Base-by-base conservation (phyloP, 2,797 vertebrate species). In the Onychomys leucogaster region DNA sequence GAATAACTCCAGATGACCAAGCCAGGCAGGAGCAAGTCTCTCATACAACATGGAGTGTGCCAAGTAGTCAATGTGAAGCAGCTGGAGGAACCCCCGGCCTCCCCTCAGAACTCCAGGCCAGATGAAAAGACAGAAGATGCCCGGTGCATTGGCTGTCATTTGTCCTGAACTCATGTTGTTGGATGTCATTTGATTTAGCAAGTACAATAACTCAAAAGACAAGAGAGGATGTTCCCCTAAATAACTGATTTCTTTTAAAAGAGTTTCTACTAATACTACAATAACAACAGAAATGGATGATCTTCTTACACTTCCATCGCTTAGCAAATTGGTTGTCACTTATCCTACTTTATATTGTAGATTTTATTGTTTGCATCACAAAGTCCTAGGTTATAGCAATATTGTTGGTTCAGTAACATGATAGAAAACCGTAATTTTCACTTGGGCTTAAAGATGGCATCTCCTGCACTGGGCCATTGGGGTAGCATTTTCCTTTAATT, bases 181-280 rank as follows among this genome's bases (percentile, higher is more conserved):
- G 8, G 12, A 67, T 91, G 78, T 55, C 63, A 61, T 67, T 94
- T 96, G n/a, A 84, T 93, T 97, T 89, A 73, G 17, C 59, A 85
- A 84, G 16, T 34, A 67, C 46, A 90, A 16, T 49, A 69, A 80
- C n/a, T 93, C 25, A 61, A 16, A 75, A 52, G 69, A 71, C 12
- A 91, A 89, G 12, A 63, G 29, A 3, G 32, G 4, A 78, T 76
- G 10, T 69, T 94, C 84, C n/a, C 16, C 55, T 57, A 76, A 19
- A 83, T 4, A 80, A 63, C 29, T 10, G 2, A 2, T 57, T 5
- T 52, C 16, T 27, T 81, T 65, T 25, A 23, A 77, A 81, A 46
- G 37, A 57, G 12, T 21, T 89, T 34, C 71, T 76, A 43, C n/a
- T 76, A 76, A 59, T 17, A 90, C 67, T 49, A 8, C 43, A 67